Base-by-base conservation (phyloP, 2,797 vertebrate genomes). In the Myripristis jacobus region DNA sequence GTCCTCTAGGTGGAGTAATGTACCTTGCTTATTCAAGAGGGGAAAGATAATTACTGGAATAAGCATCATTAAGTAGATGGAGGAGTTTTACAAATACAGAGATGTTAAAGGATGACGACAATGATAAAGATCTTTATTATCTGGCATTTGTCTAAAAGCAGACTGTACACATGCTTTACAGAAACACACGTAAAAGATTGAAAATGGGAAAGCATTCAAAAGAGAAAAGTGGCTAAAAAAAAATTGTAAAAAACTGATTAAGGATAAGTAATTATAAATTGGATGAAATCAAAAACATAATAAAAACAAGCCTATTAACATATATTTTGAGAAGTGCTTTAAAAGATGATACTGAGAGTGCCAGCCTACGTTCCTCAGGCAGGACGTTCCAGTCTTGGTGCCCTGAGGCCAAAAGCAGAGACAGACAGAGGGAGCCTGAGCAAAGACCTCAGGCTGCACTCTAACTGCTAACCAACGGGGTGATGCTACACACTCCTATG, bases 381-480 rank as follows among this genome's bases (percentile, higher is more conserved):
- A n/a, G n/a, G n/a, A n/a, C n/a, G n/a, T n/a, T n/a, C n/a, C 2
- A 31, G 29, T 31, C 2, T 31, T 8, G 29, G 29, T 4, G 29
- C 29, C 2, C 29, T 31, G 29, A 31, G 8, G 29, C 4, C 29
- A 31, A 31, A 8, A 31, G 4, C 4, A 8, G 34, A 10, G 34
- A 36, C 34, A 36, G 34, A 36, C 34, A 36, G 34, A 36, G 10
- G 34, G 34, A 36, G 6, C 34, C 34, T 8, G 34, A 10, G 10
- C 34, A 36, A 36, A 36, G 34, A 36, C 2, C 12, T 6, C 58
- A 29, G 3, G 4, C 25, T 41, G 59, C 29, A 47, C 29, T 73
- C 29, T 63, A 13, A 24, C n/a, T 25, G 7, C 13, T 22, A 29
- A 62, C 51, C 46, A 29, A 34, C 59, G 36, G 60, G 19, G 62